phyloP scores from a whole-genome alignment of 2,797 vertebrate genomes.

The Fundulus diaphanus region DNA sequence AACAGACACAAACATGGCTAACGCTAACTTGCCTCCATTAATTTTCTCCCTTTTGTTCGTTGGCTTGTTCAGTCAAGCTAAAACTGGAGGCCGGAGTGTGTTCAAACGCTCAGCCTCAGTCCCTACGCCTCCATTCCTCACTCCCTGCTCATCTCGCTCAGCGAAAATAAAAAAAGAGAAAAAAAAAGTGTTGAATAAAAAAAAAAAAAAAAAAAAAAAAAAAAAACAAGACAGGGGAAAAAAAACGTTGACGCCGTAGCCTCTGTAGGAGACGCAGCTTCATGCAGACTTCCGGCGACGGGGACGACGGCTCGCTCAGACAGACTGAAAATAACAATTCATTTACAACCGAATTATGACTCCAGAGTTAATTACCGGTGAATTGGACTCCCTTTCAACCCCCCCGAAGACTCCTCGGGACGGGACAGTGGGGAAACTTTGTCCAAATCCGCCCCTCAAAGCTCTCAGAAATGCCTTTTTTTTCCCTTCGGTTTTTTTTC shows the following conservation, averaged over 20 bases:
- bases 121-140: conserved; percentile 70
- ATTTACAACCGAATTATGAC: conserved; percentile 71
- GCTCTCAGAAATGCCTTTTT: conserved; percentile 76
- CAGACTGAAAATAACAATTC: conserved; percentile 73
- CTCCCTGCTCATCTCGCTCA: conserved; percentile 74
- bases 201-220: conserved; percentile 55
- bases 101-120: conserved; percentile 41
- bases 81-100: conserved; percentile 59
- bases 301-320: conserved; percentile 76
- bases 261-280: conserved; percentile 77
- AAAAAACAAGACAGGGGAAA: conserved; percentile 9
- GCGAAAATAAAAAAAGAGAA: conserved; percentile 73
- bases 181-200: conserved; percentile 75
- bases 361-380: conserved; percentile 79
- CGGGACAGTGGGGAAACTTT: conserved; percentile 85
- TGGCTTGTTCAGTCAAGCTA: conserved; percentile 60
- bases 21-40: conserved; percentile 80
- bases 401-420: conserved; percentile 76
- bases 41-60: conserved; percentile 82
- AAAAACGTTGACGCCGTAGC: conserved; percentile 74
- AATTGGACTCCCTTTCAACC: conserved; percentile 74
- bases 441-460: conserved; percentile 82
- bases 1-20: conserved; percentile 61
- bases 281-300: conserved; percentile 85
- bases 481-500: conserved; percentile 73